Evolutionary conservation across 2,888 invertebrate genomes (phyloP).

Genomic region (Lacanobia oleracea): DNA sequence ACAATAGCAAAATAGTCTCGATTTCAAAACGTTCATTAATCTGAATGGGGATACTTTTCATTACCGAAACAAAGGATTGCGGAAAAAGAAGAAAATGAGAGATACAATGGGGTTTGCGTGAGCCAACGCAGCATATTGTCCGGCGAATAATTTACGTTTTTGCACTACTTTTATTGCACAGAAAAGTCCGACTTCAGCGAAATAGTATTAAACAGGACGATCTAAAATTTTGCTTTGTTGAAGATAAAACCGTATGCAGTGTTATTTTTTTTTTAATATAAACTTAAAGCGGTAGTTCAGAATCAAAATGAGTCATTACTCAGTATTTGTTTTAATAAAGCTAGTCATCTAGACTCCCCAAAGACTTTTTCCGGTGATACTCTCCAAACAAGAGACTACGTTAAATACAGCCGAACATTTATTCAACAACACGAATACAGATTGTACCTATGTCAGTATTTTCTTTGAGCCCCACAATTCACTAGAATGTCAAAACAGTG

Average conservation of each 20-base stretch:
- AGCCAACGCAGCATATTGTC: constrained; percentile 62
- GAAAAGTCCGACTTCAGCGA: constrained; percentile 36
- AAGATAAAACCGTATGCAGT: background rate
- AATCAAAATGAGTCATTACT: too few relatives aligned
- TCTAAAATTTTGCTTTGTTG: background rate
- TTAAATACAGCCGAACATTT: background rate
- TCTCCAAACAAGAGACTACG: background rate
- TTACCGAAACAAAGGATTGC: constrained; percentile 61
- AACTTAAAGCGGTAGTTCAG: too few relatives aligned
- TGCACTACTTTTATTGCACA: constrained; percentile 50
- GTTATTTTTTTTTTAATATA: too few relatives aligned
- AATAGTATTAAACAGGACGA: constrained; percentile 8
- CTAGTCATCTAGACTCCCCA: background rate
- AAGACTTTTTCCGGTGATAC: background rate
- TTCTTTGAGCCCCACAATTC: constrained; percentile 30
- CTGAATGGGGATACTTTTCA: constrained; percentile 62
- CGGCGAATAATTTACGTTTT: constrained; percentile 60
- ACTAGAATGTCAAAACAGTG: constrained; percentile 46
- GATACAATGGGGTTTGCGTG: constrained; percentile 67
- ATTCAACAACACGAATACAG: constrained; percentile 4
- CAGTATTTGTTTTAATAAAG: background rate
- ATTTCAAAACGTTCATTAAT: constrained; percentile 62
- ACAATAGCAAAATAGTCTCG: constrained; percentile 51
- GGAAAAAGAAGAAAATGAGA: constrained; percentile 59
- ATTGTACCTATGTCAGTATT: background rate